Evolutionary conservation across 2,113 vertebrate species (phyloP).

Genomic region (Epinephelus lanceolatus): DNA sequence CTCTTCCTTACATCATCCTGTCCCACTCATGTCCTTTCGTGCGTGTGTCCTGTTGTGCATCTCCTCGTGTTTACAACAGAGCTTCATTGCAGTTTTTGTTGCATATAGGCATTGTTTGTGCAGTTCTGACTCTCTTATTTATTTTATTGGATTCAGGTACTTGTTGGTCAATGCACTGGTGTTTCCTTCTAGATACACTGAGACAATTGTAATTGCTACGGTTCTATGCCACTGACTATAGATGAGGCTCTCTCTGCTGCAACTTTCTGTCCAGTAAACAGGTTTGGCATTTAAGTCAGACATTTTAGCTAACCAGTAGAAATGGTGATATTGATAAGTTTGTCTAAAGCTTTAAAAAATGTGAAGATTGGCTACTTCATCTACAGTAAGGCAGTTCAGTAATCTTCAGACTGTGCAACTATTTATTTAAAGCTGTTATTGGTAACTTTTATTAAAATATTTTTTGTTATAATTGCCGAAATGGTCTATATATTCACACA

Average conservation of each 20-base stretch:
- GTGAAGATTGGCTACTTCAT: background rate
- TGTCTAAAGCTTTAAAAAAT: background rate
- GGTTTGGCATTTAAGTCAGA: slow-evolving; percentile 12
- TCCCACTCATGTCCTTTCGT: slow-evolving; percentile 25
- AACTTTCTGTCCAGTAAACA: slow-evolving; percentile 2
- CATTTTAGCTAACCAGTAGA: background rate
- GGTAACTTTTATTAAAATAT: no score
- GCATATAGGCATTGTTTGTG: slow-evolving; percentile 36
- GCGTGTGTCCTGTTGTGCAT: slow-evolving; percentile 43
- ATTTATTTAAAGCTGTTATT: background rate
- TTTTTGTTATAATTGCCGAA: no score
- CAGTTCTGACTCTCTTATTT: slow-evolving; percentile 4
- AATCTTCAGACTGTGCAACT: slow-evolving; percentile 1
- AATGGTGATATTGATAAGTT: background rate
- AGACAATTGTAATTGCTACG: slow-evolving; percentile 6
- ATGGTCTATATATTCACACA: no score
- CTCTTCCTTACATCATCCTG: slow-evolving; percentile 36
- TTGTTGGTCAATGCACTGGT: slow-evolving; percentile 2
- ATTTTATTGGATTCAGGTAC: slow-evolving; percentile 11
- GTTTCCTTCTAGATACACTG: background rate
- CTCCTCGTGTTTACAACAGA: slow-evolving; percentile 35
- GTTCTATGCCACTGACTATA: background rate
- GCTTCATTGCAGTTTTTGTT: slow-evolving; percentile 59
- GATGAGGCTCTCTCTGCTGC: slow-evolving; percentile 1
- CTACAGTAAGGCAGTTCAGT: background rate